Conservation (phyloP, 2,888 invertebrate species). For the Drosophila phalerata region DNA sequence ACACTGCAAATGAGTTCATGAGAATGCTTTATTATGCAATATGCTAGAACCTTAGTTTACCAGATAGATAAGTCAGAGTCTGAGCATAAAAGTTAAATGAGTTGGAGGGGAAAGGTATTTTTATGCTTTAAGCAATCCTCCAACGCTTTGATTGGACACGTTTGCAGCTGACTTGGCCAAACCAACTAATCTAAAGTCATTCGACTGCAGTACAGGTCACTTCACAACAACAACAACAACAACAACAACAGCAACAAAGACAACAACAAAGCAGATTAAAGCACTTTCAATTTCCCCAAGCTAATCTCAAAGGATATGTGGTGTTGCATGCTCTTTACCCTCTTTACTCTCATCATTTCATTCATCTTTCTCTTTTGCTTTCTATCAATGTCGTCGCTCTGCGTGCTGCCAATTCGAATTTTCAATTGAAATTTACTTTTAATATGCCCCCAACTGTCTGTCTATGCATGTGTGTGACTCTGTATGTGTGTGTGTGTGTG, state of each 20-base stretch:
- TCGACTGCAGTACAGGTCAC: conserved; percentile 59
- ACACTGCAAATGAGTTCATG: conserved; percentile 27
- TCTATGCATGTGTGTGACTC: background rate
- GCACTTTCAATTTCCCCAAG: conserved; percentile 58
- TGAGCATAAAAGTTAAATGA: background rate
- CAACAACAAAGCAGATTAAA: conserved; percentile 17
- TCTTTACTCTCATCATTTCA: background rate
- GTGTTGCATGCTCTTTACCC: background rate
- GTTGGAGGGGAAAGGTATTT: background rate
- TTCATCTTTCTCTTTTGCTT: conserved; percentile 22
- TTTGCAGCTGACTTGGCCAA: conserved; percentile 53
- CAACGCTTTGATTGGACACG: conserved; percentile 45
- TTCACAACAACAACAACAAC: conserved; percentile 44
- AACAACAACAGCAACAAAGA: conserved; percentile 11
- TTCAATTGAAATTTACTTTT: conserved; percentile 78
- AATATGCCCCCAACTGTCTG: conserved; percentile 62
- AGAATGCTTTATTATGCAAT: conserved; percentile 23
- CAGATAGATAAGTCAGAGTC: background rate
- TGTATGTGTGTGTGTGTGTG: conserved; percentile 6
- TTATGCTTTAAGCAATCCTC: background rate
- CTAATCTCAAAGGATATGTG: conserved; percentile 74
- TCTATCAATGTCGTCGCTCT: conserved; percentile 48
- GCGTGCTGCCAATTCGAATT: conserved; percentile 53
- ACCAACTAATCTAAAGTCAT: conserved; percentile 72
- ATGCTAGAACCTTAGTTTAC: conserved; percentile 6